phyloP scores from a whole-genome alignment of 2,113 vertebrate species.

The Gasterosteus aculeatus region DNA sequence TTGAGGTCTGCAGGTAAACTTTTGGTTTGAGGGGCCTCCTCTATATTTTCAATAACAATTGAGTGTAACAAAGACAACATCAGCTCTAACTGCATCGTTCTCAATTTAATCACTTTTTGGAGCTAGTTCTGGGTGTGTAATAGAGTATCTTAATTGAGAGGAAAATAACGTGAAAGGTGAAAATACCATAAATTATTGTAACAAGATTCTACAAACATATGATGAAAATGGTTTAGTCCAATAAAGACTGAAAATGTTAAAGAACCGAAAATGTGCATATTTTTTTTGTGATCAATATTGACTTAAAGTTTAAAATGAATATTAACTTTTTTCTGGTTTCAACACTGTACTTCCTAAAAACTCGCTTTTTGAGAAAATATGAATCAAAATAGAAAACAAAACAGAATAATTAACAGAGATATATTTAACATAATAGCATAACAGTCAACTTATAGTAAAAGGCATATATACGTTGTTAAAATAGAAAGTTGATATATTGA shows the following conservation, averaged over 20 bases:
- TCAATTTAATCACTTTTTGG: constrained; percentile 3
- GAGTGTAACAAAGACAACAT: constrained; percentile 3
- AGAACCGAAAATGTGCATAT: not conserved
- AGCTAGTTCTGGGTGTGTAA: not conserved
- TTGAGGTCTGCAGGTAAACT: not conserved
- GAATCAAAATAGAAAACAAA: not conserved
- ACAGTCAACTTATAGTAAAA: not conserved
- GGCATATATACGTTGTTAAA: no score
- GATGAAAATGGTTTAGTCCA: not conserved
- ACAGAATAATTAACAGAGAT: not conserved
- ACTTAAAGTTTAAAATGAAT: constrained; percentile 1
- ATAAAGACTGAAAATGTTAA: not conserved
- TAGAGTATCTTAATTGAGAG: not conserved
- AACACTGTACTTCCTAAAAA: not conserved
- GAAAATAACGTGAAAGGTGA: not conserved
- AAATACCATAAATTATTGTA: not conserved
- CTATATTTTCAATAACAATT: constrained; percentile 1
- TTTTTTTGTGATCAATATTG: not conserved
- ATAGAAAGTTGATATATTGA: not conserved
- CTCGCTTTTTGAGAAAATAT: not conserved
- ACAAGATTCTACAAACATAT: not conserved
- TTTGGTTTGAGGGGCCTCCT: not conserved
- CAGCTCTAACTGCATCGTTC: constrained; percentile 2
- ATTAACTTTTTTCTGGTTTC: not conserved
- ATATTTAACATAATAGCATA: not conserved